Percentiles rank a stretch among this genome's conserved stretches.
Conservation (phyloP, 2,113 vertebrate genomes). For the Pseudolaguvia tuberculata region DNA sequence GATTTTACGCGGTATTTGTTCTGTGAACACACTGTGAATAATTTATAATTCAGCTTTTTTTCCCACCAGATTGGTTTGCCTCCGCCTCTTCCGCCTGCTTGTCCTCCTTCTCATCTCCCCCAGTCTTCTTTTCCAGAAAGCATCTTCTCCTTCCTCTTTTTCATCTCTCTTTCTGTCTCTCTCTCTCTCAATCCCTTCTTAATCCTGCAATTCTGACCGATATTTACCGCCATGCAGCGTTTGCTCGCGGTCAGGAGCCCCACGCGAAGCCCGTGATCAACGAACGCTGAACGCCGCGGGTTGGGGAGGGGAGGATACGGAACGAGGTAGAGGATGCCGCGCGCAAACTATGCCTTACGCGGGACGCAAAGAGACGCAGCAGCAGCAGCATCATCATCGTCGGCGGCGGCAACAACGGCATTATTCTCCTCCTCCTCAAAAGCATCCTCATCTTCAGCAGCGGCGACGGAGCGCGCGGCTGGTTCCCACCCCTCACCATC, state of each 20-base stretch:
- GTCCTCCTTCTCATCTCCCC: constrained; percentile 57
- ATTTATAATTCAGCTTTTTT: constrained; percentile 66
- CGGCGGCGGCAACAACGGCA: constrained; percentile 48
- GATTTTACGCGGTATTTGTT: too few relatives aligned
- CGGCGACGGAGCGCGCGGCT: constrained; percentile 64
- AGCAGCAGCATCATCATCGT: constrained; percentile 41
- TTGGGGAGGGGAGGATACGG: constrained; percentile 29
- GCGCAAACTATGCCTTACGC: constrained; percentile 54
- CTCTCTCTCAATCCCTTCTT: background rate
- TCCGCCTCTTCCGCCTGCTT: constrained; percentile 54
- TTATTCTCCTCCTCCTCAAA: background rate
- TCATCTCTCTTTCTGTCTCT: constrained; percentile 55
- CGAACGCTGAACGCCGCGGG: constrained; percentile 8
- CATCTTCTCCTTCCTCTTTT: constrained; percentile 54
- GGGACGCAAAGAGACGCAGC: constrained; percentile 69
- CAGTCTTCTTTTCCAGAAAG: constrained; percentile 24
- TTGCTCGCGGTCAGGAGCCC: constrained; percentile 30
- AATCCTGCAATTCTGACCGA: constrained; percentile 11
- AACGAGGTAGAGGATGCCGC: constrained; percentile 50
- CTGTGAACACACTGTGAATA: constrained; percentile 64
- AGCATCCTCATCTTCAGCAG: constrained; percentile 39
- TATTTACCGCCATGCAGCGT: constrained; percentile 61
- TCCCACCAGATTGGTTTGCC: constrained; percentile 60
- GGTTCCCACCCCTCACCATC: constrained; percentile 64
- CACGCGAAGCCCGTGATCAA: constrained; percentile 9